Conservation (phyloP, 2,113 vertebrate genomes). For the Sporophila hypoxantha region DNA sequence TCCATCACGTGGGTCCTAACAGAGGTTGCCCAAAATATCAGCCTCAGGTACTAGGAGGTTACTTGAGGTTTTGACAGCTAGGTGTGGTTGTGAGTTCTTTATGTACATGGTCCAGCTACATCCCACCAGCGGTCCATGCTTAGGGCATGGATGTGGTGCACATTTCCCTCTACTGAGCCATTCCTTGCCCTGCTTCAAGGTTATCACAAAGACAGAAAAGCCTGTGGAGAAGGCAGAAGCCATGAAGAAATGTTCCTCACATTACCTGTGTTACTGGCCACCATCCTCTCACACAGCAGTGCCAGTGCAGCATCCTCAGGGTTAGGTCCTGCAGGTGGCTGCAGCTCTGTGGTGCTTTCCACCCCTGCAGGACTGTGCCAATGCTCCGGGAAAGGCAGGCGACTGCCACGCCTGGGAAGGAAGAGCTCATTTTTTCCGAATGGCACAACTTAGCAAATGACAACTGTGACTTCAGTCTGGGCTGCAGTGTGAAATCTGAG, state of each 20-base stretch:
- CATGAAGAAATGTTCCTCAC: accelerated
- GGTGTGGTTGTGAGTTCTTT: not conserved
- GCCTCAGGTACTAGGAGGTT: not conserved
- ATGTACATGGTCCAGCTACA: not conserved
- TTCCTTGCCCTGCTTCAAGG: accelerated
- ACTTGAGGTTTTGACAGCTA: not conserved
- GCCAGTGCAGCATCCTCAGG: not conserved
- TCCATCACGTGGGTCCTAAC: accelerated
- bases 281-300: not conserved
- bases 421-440: not conserved
- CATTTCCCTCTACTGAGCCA: accelerated
- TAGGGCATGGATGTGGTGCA: not conserved
- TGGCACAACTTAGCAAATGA: not conserved
- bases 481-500: not conserved
- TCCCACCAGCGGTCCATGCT: accelerated
- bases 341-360: not conserved
- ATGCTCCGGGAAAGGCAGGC: accelerated
- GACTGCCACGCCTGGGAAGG: not conserved
- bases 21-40: not conserved
- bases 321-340: not conserved
- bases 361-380: not conserved
- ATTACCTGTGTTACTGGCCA: accelerated
- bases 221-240: not conserved
- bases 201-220: not conserved
- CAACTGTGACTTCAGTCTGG: constrained; percentile 26